These are phyloP conservation scores for Dipodomys merriami DNA, from an alignment of 2,113 vertebrate genomes.

Conservation along the genomic window DNA sequence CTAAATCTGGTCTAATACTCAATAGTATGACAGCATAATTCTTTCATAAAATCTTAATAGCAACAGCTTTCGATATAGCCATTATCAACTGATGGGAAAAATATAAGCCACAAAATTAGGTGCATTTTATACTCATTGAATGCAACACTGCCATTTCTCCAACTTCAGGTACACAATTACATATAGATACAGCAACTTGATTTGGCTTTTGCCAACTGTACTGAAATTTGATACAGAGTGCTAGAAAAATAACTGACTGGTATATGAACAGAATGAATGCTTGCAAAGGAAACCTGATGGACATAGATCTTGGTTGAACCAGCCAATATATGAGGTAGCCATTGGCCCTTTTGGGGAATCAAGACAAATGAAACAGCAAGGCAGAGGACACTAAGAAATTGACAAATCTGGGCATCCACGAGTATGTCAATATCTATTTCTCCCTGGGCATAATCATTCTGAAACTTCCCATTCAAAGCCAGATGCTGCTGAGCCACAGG, in stretches of 20 bases:
- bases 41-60: slow-evolving; percentile 21
- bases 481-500: slow-evolving; percentile 65
- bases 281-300: slow-evolving; percentile 71
- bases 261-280: not conserved
- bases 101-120: not conserved
- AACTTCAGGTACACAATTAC: not conserved
- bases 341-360: slow-evolving; percentile 32
- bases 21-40: not conserved
- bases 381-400: slow-evolving; percentile 76
- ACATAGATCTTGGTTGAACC: slow-evolving; percentile 73
- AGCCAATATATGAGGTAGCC: slow-evolving; percentile 67
- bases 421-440: slow-evolving; percentile 81
- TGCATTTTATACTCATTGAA: not conserved
- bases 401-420: slow-evolving; percentile 75
- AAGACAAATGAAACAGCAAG: slow-evolving; percentile 78
- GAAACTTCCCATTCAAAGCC: slow-evolving; percentile 74
- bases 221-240: not conserved
- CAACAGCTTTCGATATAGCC: not conserved
- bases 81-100: not conserved
- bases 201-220: not conserved
- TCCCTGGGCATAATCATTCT: slow-evolving; percentile 75
- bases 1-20: not conserved
- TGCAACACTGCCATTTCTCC: not conserved
- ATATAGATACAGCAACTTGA: not conserved
- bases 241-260: not conserved